Conservation (phyloP, 2,888 invertebrate genomes). For the Lithosia quadra region DNA sequence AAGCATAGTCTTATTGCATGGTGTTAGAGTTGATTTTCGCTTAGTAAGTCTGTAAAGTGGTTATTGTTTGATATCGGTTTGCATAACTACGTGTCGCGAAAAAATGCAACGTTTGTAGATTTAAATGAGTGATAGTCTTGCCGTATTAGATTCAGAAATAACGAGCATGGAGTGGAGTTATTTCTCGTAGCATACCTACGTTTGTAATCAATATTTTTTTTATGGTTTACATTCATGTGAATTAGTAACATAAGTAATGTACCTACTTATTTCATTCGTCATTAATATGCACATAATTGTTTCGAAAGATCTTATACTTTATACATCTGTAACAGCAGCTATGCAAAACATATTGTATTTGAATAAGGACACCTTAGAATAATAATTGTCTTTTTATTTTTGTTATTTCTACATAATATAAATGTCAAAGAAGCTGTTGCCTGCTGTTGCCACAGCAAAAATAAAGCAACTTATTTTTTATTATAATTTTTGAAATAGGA, state of each 20-base stretch:
- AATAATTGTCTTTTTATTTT: not conserved
- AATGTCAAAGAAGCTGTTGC: too few species aligned
- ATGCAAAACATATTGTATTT: not conserved
- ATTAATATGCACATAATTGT: not conserved
- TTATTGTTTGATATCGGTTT: conserved; percentile 23
- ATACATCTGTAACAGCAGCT: not conserved
- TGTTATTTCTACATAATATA: too few species aligned
- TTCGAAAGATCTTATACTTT: not conserved
- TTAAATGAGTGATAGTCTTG: conserved; percentile 37
- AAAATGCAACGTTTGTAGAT: conserved; percentile 40
- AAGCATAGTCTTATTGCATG: conserved; percentile 17
- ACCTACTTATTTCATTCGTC: not conserved
- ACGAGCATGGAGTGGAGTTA: not conserved
- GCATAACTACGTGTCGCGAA: conserved; percentile 38
- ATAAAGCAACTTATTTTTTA: not conserved
- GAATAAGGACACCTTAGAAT: not conserved
- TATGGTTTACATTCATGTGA: not conserved
- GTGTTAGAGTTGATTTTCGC: conserved; percentile 34
- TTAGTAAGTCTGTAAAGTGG: conserved; percentile 11
- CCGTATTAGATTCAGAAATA: conserved; percentile 22
- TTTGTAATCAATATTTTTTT: not conserved
- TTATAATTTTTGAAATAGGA: not conserved
- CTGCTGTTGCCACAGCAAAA: not conserved
- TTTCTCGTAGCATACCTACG: not conserved
- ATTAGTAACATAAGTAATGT: not conserved